Percentiles rank a stretch among this genome's conserved stretches.
Conservation (phyloP, 2,888 invertebrate species). For the Stratiomys singularior region DNA sequence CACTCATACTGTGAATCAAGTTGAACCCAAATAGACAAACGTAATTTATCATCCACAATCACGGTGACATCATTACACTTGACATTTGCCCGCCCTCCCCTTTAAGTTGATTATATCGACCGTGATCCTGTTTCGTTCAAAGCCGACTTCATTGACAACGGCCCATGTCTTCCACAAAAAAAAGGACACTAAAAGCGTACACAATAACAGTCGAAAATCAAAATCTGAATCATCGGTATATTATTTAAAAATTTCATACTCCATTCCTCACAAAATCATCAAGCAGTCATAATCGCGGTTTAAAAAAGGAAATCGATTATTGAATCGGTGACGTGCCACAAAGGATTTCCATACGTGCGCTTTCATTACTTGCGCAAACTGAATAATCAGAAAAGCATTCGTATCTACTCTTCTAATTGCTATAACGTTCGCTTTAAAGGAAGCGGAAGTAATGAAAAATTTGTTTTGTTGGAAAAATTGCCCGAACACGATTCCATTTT, state of each 20-base stretch:
- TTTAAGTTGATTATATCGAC: not conserved
- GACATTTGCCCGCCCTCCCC: not conserved
- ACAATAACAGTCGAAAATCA: not conserved
- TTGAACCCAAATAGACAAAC: not conserved
- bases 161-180: not conserved
- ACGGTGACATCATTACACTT: slow-evolving; percentile 16
- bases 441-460: slow-evolving; percentile 9
- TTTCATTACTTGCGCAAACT: no score
- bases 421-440: not conserved
- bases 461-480: not conserved
- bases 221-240: not conserved
- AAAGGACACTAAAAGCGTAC: not conserved
- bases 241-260: not conserved
- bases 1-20: not conserved
- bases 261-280: not conserved
- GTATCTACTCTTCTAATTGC: not conserved
- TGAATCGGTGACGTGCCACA: not conserved
- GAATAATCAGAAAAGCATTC: not conserved
- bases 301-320: slow-evolving; percentile 10
- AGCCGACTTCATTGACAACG: not conserved
- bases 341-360: not conserved
- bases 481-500: not conserved
- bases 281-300: not conserved
- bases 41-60: not conserved
- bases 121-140: not conserved